Evolutionary conservation across 2,797 vertebrate species (phyloP).

Genomic region (Notolepis coatsorum): DNA sequence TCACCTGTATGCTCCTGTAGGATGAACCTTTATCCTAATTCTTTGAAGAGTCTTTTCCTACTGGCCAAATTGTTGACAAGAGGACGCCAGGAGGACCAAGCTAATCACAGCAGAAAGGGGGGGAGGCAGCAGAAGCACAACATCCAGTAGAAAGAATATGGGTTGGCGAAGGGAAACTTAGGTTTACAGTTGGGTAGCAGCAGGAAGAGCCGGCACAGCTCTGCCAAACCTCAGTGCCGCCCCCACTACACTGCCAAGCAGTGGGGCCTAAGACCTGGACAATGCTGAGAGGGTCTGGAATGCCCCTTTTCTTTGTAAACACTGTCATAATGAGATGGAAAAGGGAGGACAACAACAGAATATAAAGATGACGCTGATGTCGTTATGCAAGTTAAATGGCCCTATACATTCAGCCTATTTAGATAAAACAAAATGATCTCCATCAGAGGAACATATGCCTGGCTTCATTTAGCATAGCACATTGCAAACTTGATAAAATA

Average conservation of each 20-base stretch:
- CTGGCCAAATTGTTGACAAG: neutral
- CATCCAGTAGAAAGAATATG: conserved; percentile 11
- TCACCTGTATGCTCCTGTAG: neutral
- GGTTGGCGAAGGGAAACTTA: conserved; percentile 14
- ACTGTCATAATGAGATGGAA: neutral
- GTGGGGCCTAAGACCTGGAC: conserved; percentile 5
- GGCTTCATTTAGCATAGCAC: neutral
- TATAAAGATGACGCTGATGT: conserved; percentile 2
- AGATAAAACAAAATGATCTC: neutral
- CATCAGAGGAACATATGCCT: neutral
- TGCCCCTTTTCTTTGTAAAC: conserved; percentile 1
- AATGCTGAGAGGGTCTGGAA: conserved; percentile 7
- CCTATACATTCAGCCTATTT: neutral
- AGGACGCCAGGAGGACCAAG: conserved; percentile 10
- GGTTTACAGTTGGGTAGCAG: conserved; percentile 16
- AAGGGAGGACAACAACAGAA: neutral
- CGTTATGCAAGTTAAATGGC: neutral
- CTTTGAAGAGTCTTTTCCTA: conserved; percentile 5
- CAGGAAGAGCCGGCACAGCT: conserved; percentile 11
- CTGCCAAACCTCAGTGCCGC: conserved; percentile 6
- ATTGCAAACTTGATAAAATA: neutral
- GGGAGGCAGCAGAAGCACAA: conserved; percentile 18
- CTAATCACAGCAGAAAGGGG: neutral
- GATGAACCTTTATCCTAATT: conserved; percentile 11
- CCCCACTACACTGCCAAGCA: conserved; percentile 7